Evolutionary conservation across 1,140 invertebrate species (phyloP), one percentile per base, ranked within the genome.

Genomic region (Drosophila nigromelanica): DNA sequence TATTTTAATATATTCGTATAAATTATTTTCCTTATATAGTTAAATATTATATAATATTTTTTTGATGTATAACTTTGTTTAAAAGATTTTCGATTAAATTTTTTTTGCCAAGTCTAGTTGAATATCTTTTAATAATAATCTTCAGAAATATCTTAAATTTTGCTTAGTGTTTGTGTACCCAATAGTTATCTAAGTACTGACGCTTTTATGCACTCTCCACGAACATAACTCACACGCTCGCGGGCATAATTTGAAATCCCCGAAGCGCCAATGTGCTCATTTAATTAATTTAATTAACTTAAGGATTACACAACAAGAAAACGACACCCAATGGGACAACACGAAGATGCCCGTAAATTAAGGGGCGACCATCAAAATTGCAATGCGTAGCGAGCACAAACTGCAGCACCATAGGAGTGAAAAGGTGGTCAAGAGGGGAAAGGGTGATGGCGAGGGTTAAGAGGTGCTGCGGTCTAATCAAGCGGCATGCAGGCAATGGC

Each of bases 261-360:
- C 69, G 61, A 80, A 80, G 76, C 40, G 39, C 58, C 76, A 73
- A 74, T 87, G 70, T 60, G 30, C 71, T 51, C 82, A 70, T 89
- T 89, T 87, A 83, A 83, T 87, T 83, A 89, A 83, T 83, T 87
- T 87, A 87, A 87, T 87, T 87, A 89, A 87, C 79, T 87, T 14
- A 67, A 80, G 73, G 73, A 85, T 89, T 83, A 83, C 69, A 40
- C 15, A 48, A 18, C 7, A 43, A 66, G 45, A 56, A 60, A 83
- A 89, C 61, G 64, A 77, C 69, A 66, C 83, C 79, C 47, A 63
- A 70, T 50, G 68, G 66, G 73, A 66, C n/a, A 37, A 59, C 75
- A 75, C 76, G 71, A 62, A 40, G 63, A 55, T 68, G 51, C 48
- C 63, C 48, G 12, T 54, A 24, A 75, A 72, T 52, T 61, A 69